Evolutionary conservation across 2,113 vertebrate genomes (phyloP).

Genomic region (Chloebia gouldiae): DNA sequence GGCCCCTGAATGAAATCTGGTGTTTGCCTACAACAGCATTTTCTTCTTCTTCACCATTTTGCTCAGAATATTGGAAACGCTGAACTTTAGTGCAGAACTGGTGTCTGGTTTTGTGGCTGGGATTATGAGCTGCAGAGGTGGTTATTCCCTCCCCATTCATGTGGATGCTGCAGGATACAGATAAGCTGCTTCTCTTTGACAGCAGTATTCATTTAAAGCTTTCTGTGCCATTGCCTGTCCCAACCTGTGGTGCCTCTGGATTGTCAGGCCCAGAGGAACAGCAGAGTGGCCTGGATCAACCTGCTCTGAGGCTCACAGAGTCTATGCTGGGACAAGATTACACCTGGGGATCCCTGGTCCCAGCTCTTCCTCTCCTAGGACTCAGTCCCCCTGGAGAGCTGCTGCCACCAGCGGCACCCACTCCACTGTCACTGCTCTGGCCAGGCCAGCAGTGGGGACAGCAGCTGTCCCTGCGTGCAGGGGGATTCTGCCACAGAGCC

Average conservation of each 20-base stretch:
- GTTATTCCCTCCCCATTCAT: rapidly evolving
- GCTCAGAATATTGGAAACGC: background rate
- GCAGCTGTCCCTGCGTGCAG: background rate
- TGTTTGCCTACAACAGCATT: background rate
- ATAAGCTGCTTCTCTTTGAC: background rate
- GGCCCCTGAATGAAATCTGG: background rate
- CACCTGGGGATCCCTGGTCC: background rate
- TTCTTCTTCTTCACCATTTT: background rate
- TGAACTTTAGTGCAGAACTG: background rate
- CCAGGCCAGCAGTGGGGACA: background rate
- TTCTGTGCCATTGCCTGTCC: background rate
- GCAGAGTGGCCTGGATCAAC: rapidly evolving
- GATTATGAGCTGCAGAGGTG: rapidly evolving
- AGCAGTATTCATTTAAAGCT: background rate
- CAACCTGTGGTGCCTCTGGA: rapidly evolving
- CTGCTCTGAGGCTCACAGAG: background rate
- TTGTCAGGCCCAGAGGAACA: background rate
- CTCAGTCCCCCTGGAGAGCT: background rate
- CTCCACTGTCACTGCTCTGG: background rate
- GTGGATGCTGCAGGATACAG: background rate
- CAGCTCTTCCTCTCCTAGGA: background rate
- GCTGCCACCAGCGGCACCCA: background rate
- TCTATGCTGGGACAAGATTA: background rate
- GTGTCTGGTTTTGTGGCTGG: background rate
- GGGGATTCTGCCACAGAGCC: background rate